Evolutionary conservation across 2,113 vertebrate genomes (phyloP), one percentile per base, ranked within the genome.

Genomic region (Leucopsar rothschildi): DNA sequence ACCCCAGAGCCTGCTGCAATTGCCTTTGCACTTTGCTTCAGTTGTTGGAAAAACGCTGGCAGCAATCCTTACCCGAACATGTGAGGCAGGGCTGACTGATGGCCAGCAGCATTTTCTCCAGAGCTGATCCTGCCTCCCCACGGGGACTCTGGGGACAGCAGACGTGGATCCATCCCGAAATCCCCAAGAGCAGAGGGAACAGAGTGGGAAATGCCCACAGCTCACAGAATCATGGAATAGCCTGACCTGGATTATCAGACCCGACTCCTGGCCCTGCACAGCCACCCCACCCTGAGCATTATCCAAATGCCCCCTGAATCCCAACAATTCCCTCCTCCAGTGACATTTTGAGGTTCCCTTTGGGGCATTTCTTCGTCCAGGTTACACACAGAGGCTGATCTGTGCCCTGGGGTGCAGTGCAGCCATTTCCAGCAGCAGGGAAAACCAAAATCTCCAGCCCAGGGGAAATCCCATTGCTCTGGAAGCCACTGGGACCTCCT

Each of bases 1-100:
- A 37, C 29, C 78, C 77, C 91, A 88, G 73, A 81, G 56, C 9
- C 39, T 29, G 55, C 42, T 72, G 91, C 77, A 86, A 52, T 31
- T 73, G 81, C 77, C 69, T 91, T 77, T 63, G 59, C 88, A 49
- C 31, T 88, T 69, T n/a, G 13, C 69, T 69, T 56, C 77, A 71
- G 40, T 89, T 89, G 93, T 86, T 82, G 84, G 90, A 87, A 96
- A 96, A 96, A 88, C 5, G 53, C 64, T 86, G 71, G 64, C 91
- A 89, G 18, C 78, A 82, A 82, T 68, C 80, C 56, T 44, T 84
- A 25, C 49, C 82, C 69, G 91, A 93, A 85, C 57, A 79, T 63
- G 37, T 37, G 37, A 90, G 64, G 49, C 75, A 75, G 69, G 82
- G 80, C 63, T 86, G 92, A 91, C 47, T 39, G 88, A 95, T 81